phyloP scores from a whole-genome alignment of 1,140 invertebrate species.

The Drosophila miranda region DNA sequence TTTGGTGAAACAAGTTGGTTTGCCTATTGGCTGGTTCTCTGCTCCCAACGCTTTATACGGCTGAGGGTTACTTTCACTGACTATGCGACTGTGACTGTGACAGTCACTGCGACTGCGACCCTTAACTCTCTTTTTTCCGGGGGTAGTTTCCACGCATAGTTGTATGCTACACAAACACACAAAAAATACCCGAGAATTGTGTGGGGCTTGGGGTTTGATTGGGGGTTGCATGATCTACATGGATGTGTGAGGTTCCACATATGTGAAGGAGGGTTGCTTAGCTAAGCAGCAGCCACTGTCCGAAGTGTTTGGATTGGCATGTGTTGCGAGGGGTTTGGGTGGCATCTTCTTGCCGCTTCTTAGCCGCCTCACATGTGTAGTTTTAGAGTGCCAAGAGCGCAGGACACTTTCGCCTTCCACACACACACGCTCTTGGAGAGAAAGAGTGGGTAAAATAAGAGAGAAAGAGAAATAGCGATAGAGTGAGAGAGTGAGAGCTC shows the following conservation, averaged over 20 bases:
- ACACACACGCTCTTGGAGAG: conserved; percentile 18
- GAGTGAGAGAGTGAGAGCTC: conserved; percentile 13
- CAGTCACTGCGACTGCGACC: conserved; percentile 30
- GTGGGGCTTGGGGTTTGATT: too few relatives aligned
- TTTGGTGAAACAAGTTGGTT: conserved; percentile 14
- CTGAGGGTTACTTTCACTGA: conserved; percentile 80
- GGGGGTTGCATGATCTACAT: too few relatives aligned
- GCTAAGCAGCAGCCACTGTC: background rate
- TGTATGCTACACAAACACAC: conserved; percentile 44
- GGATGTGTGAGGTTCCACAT: too few relatives aligned
- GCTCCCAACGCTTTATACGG: conserved; percentile 70
- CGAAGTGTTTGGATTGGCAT: conserved; percentile 12
- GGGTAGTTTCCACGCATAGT: conserved; percentile 56
- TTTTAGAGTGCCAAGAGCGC: conserved; percentile 73
- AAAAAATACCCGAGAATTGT: too few relatives aligned
- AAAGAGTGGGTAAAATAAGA: conserved; percentile 1
- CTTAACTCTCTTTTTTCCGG: conserved; percentile 26
- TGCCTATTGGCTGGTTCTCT: conserved; percentile 60
- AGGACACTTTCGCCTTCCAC: conserved; percentile 69
- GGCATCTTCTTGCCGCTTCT: conserved; percentile 51
- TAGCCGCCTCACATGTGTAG: conserved; percentile 75
- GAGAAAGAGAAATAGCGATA: background rate
- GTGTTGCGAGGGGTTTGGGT: conserved; percentile 24
- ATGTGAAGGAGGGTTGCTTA: conserved; percentile 1
- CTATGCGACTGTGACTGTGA: conserved; percentile 36